A percentile compares a stretch with the other conserved stretches of the same genome.
Evolutionary conservation across 2,113 vertebrate genomes (phyloP).

Genomic region (Egretta garzetta): DNA sequence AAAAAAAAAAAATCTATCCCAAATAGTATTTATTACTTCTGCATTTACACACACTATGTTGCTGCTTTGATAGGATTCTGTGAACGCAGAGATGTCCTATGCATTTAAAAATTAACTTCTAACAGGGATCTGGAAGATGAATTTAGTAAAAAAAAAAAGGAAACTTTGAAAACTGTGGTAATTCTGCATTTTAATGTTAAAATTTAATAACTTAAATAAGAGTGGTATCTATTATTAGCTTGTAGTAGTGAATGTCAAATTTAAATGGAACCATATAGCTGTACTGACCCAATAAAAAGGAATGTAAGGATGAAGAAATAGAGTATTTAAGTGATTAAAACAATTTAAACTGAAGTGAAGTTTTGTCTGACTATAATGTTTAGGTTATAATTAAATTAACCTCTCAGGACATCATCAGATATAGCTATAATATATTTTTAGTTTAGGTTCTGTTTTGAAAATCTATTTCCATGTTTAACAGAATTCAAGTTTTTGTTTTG

Average conservation of each 20-base stretch:
- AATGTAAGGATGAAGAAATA: neutral
- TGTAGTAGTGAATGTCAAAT: neutral
- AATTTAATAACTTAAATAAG: neutral
- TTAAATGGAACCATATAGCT: neutral
- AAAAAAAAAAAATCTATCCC: neutral
- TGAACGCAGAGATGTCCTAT: neutral
- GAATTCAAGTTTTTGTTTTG: neutral
- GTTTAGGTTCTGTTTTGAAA: neutral
- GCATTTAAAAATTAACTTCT: neutral
- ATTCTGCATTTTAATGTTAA: neutral
- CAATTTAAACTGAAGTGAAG: neutral
- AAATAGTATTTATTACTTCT: neutral
- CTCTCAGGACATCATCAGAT: neutral
- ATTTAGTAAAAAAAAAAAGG: neutral
- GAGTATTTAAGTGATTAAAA: neutral
- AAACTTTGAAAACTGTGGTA: neutral
- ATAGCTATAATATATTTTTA: neutral
- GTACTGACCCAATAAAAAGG: neutral
- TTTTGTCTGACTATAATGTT: neutral
- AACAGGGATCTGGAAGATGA: neutral
- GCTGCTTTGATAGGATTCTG: neutral
- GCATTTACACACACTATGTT: neutral
- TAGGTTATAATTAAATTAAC: neutral
- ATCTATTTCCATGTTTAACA: neutral
- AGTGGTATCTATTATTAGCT: neutral